Conservation (phyloP, 2,888 invertebrate species). For the Carpatolechia fugitivella region DNA sequence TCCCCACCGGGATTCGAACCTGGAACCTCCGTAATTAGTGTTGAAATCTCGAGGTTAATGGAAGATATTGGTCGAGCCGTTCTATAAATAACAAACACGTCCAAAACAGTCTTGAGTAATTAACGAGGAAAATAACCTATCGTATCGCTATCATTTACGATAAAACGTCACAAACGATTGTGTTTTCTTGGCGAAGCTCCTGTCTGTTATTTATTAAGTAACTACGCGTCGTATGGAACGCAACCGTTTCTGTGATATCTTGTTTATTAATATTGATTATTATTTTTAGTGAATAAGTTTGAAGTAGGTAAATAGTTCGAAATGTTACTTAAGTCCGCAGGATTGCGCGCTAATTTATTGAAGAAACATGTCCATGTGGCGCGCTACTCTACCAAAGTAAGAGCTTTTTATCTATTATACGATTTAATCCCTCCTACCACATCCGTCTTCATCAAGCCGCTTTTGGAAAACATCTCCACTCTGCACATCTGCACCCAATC, state of each 20-base stretch:
- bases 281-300: conserved; percentile 25
- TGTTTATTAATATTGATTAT: conserved; percentile 9
- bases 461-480: too few relatives aligned
- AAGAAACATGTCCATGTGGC: conserved; percentile 42
- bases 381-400: conserved; percentile 47
- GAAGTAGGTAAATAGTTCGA: conserved; percentile 18
- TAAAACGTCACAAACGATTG: conserved; percentile 48
- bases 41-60: too few relatives aligned
- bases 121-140: conserved; percentile 23
- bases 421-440: too few relatives aligned
- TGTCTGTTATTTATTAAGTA: conserved; percentile 19
- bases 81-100: not conserved
- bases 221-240: conserved; percentile 40
- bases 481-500: too few relatives aligned
- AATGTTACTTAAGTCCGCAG: conserved; percentile 61
- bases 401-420: not conserved
- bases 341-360: conserved; percentile 47
- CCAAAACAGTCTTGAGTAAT: conserved; percentile 9
- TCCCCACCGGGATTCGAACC: too few relatives aligned
- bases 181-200: conserved; percentile 48
- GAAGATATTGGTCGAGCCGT: not conserved
- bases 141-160: conserved; percentile 40
- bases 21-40: too few relatives aligned
- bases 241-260: conserved; percentile 36
- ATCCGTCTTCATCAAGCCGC: too few relatives aligned